Conservation (phyloP, 2,888 invertebrate species). For the Drosophila neonasuta region DNA sequence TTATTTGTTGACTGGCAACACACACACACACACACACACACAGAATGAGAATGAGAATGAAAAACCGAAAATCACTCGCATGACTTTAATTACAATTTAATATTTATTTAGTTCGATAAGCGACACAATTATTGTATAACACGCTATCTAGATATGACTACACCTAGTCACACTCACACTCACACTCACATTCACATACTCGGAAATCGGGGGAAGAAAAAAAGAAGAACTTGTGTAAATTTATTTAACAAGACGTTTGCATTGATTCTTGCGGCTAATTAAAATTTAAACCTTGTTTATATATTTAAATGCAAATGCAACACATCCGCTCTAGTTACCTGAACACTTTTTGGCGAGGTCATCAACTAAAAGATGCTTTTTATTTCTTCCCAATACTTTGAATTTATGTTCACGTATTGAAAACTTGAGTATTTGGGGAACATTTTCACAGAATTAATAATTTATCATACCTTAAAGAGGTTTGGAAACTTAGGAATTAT, state of each 20-base stretch:
- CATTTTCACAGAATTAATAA: too few relatives aligned
- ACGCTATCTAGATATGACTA: slow-evolving; percentile 56
- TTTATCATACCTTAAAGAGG: too few relatives aligned
- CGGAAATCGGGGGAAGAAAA: not conserved
- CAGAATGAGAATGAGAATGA: slow-evolving; percentile 10
- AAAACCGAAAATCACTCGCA: slow-evolving; percentile 68
- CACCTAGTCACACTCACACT: slow-evolving; percentile 47
- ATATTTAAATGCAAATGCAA: slow-evolving; percentile 40
- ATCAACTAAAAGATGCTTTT: too few relatives aligned
- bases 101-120: slow-evolving; percentile 78
- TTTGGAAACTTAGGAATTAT: too few relatives aligned
- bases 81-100: slow-evolving; percentile 80
- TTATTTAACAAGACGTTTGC: slow-evolving; percentile 59
- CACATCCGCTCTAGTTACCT: not conserved
- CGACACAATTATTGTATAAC: slow-evolving; percentile 62
- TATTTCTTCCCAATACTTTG: too few relatives aligned
- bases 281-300: slow-evolving; percentile 74
- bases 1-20: slow-evolving; percentile 46
- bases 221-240: slow-evolving; percentile 60
- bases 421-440: too few relatives aligned
- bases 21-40: too few relatives aligned
- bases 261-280: slow-evolving; percentile 54
- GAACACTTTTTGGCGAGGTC: not conserved
- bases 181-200: slow-evolving; percentile 11
- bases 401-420: too few relatives aligned